Evolutionary conservation across 1,140 invertebrate species (phyloP), one percentile per base, ranked within the genome.

Genomic region (Cataglyphis hispanica): DNA sequence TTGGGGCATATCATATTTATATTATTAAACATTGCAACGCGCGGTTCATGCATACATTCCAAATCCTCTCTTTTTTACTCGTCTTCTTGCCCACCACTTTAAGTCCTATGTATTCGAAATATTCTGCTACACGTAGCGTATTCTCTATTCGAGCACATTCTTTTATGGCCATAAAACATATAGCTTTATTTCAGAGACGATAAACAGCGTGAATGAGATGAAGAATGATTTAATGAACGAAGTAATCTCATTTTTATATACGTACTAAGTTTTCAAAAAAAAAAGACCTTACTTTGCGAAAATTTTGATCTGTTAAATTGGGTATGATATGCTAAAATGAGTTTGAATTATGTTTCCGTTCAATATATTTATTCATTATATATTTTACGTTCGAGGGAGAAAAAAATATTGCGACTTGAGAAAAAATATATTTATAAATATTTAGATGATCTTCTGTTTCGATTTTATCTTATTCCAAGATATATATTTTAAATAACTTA

Each of bases 1-100:
- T 78, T 66, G 31, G 8, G 4, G 13, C 46, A 69, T 60, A 69
- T 74, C 85, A 87, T 92, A 93, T 93, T 92, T 93, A 92, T 93
- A 93, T 93, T 93, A 93, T 93, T 92, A 92, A 93, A 93, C 93
- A 92, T 92, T 91, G 91, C 91, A 89, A 90, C 87, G 92, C 87
- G 27, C 86, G 60, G 86, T 87, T 93, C 91, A 91, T 91, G 92
- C 92, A 93, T 93, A 93, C 90, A 89, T 93, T 91, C 90, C 63
- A 85, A 90, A 90, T 67, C 85, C 43, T 76, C 56, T 61, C 27
- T 56, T 50, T 37, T 76, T 72, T 56, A 19, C 43, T 61, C 61
- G 50, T 86, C 19, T 61, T 63, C 61, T 66, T 37, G 34, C 34
- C 56, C 6, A 19, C 56, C 53, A 61, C 50, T 40, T 16, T 43